phyloP scores from a whole-genome alignment of 2,797 vertebrate genomes.

The Lemur catta region DNA sequence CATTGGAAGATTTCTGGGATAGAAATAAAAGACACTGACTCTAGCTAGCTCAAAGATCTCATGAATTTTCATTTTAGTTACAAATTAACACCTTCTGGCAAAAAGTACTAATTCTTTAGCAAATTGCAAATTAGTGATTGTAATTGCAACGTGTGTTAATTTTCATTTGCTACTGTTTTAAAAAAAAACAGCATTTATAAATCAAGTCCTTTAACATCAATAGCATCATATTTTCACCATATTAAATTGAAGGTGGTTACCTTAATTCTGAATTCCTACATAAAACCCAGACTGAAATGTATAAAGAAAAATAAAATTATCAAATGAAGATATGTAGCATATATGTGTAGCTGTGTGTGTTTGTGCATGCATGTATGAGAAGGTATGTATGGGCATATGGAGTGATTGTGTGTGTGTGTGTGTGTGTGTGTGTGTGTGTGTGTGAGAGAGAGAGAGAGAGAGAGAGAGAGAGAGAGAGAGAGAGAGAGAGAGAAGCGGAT shows the following conservation, averaged over 20 bases:
- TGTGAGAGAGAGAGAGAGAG: background rate
- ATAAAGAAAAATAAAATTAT: background rate
- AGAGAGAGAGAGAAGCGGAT: background rate
- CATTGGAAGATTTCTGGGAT: background rate
- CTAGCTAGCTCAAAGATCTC: background rate
- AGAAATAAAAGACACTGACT: background rate
- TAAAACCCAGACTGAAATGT: background rate
- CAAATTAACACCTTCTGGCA: conserved; percentile 52
- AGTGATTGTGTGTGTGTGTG: background rate
- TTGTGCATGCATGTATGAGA: background rate
- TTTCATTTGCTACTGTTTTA: conserved; percentile 26
- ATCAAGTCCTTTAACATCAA: conserved; percentile 30
- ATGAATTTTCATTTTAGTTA: conserved; percentile 58
- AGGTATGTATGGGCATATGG: background rate
- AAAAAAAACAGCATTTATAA: background rate
- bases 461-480: background rate
- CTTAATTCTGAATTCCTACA: background rate
- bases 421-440: background rate
- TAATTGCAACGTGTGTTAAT: conserved; percentile 58
- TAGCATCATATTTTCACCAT: conserved; percentile 1
- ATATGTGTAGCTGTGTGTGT: background rate
- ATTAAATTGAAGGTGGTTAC: background rate
- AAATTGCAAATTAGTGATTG: conserved; percentile 63
- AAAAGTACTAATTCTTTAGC: conserved; percentile 43
- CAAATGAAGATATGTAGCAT: background rate